Percentiles rank a stretch among this genome's conserved stretches.
Evolutionary conservation across 2,797 vertebrate species (phyloP).

Genomic region (Philypnodon macrostomus): DNA sequence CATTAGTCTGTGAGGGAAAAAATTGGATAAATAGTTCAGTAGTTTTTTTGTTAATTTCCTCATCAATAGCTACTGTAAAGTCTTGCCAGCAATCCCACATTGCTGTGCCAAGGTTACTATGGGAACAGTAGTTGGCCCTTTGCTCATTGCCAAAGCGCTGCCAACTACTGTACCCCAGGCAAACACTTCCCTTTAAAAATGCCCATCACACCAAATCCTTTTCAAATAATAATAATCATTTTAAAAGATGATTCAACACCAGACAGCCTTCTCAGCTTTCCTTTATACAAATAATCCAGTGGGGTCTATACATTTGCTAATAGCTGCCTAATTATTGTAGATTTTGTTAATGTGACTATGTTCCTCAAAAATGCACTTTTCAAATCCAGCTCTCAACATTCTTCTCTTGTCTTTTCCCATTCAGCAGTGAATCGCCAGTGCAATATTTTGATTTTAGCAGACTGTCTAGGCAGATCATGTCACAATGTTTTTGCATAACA

Average conservation of each 20-base stretch:
- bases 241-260: constrained; percentile 37
- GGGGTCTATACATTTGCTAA: neutral
- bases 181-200: constrained; percentile 29
- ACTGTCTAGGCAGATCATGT: constrained; percentile 62
- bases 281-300: constrained; percentile 24
- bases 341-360: neutral
- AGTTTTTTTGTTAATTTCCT: constrained; percentile 13
- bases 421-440: constrained; percentile 38
- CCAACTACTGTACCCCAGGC: constrained; percentile 32
- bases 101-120: constrained; percentile 54
- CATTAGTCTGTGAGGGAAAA: constrained; percentile 1
- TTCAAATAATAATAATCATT: constrained; percentile 27
- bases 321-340: neutral
- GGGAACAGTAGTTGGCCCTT: constrained; percentile 44
- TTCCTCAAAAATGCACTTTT: too few relatives aligned
- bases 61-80: constrained; percentile 35
- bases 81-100: constrained; percentile 28
- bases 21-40: constrained; percentile 8
- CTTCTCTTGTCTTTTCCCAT: constrained; percentile 11
- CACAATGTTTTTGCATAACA: constrained; percentile 66
- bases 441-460: constrained; percentile 52
- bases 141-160: constrained; percentile 38
- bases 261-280: constrained; percentile 19
- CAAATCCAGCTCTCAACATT: constrained; percentile 1
- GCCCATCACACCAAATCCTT: constrained; percentile 17